These are phyloP conservation scores for Bryconaethiops microstoma DNA, from an alignment of 2,797 vertebrate species.

Conservation along the genomic window DNA sequence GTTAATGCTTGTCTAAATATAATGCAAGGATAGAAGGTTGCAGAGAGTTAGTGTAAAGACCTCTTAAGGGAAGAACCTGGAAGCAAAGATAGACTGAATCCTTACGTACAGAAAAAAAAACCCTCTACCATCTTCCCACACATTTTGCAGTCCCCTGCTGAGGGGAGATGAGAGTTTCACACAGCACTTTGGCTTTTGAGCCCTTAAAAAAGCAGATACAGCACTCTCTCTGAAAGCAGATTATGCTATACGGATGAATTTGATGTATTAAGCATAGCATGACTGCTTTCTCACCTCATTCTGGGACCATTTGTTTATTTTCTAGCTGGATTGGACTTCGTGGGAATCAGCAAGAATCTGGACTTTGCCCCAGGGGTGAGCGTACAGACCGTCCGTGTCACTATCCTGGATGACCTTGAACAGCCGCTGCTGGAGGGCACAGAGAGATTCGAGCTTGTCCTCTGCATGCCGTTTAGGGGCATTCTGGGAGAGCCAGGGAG, in stretches of 20 bases:
- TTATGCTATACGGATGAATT: conserved; percentile 18
- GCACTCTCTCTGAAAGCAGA: conserved; percentile 26
- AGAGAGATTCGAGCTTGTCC: conserved; percentile 88
- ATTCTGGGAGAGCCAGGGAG: conserved; percentile 87
- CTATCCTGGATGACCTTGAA: conserved; percentile 91
- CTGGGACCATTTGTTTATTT: neutral
- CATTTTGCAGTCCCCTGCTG: conserved; percentile 14
- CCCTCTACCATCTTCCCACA: conserved; percentile 11
- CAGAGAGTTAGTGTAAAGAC: neutral
- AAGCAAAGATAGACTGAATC: neutral
- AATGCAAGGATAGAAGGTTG: neutral
- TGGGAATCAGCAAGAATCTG: conserved; percentile 90
- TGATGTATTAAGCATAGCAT: conserved; percentile 12
- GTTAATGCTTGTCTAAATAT: neutral
- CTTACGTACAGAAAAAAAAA: neutral
- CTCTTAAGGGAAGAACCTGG: neutral
- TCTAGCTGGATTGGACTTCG: conserved; percentile 89
- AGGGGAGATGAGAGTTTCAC: conserved; percentile 16
- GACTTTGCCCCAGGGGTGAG: conserved; percentile 91
- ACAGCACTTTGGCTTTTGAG: conserved; percentile 16
- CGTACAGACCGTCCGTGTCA: conserved; percentile 85
- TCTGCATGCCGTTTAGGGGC: conserved; percentile 87
- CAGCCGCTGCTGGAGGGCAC: conserved; percentile 87
- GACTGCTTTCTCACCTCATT: conserved; percentile 17
- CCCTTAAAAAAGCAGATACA: conserved; percentile 10